Conservation (phyloP, 2,113 vertebrate genomes). For the Prunella himalayana region DNA sequence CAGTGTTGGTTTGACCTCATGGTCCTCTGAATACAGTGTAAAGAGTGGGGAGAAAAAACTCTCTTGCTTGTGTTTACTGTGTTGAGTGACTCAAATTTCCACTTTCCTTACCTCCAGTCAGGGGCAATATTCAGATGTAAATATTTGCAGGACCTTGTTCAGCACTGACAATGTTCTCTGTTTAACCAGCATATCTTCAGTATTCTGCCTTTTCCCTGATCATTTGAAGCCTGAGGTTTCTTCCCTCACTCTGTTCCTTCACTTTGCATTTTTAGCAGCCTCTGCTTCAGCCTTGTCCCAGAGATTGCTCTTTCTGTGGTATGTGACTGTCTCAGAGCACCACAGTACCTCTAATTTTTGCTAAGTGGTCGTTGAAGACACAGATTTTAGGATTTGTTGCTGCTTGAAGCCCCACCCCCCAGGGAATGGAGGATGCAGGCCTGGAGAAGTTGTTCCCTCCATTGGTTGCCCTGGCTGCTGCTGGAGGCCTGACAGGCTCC, state of each 20-base stretch:
- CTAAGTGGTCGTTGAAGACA: background rate
- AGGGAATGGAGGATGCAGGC: background rate
- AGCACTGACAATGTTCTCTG: background rate
- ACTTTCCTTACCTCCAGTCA: background rate
- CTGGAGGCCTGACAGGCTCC: background rate
- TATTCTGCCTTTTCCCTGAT: background rate
- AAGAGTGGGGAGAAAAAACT: background rate
- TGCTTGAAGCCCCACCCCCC: background rate
- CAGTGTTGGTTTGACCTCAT: background rate
- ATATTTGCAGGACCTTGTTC: background rate
- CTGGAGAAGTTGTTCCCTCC: background rate
- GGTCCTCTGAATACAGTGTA: background rate
- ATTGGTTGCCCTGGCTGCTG: background rate
- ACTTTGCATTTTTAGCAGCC: background rate
- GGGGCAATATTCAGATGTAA: background rate
- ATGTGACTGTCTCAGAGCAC: rapidly evolving
- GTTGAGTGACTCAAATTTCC: background rate
- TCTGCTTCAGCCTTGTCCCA: background rate
- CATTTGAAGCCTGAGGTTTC: background rate
- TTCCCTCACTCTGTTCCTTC: background rate
- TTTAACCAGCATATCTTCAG: background rate
- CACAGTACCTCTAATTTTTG: background rate
- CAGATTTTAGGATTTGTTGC: background rate
- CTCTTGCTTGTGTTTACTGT: background rate
- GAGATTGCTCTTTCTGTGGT: background rate